Base-by-base conservation (phyloP, 2,113 vertebrate species). In the Anoplopoma fimbria region DNA sequence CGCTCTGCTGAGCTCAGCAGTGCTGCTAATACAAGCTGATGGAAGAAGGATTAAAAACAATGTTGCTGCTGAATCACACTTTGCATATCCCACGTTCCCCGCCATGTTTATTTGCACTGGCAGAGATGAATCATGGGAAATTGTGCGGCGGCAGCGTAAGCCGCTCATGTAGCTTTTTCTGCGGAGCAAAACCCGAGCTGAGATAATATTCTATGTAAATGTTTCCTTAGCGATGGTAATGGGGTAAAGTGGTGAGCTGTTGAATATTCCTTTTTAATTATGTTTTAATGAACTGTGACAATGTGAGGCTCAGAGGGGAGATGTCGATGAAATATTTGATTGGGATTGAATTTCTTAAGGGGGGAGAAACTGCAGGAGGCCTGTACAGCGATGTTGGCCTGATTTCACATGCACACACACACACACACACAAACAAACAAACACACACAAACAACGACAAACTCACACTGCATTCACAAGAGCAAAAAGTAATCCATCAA, bases 271-370 rank as follows among this genome's bases (percentile, higher is more conserved):
- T 58, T 68, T 87, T 85, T 77, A 89, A 89, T 91, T 88, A 87
- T 69, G 58, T 91, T 86, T 89, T 87, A 92, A 93, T 91, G 87
- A 94, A 87, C 81, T 92, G 89, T 85, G 82, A 91, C 88, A 87
- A 64, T 69, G 83, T 45, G 85, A 49, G 69, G 68, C 82, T 86
- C 76, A 23, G 73, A 85, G 81, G 87, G 82, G 82, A 86, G 84
- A 86, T 79, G 77, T 65, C 42, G 3, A 79, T 71, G 72, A 87
- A 88, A 84, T 89, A 88, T 89, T 85, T 76, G 86, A 62, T 76
- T 70, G 33, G 57, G 82, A 77, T 82, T 74, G 27, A 64, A 87
- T 88, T 79, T 81, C n/a, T 36, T 75, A 88, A 87, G 40, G 36
- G 72, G 53, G 49, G 38, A 40, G 51, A 1, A 61, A 31, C 71